Conservation (phyloP, 2,888 invertebrate genomes). For the Cacoxenus indagator region DNA sequence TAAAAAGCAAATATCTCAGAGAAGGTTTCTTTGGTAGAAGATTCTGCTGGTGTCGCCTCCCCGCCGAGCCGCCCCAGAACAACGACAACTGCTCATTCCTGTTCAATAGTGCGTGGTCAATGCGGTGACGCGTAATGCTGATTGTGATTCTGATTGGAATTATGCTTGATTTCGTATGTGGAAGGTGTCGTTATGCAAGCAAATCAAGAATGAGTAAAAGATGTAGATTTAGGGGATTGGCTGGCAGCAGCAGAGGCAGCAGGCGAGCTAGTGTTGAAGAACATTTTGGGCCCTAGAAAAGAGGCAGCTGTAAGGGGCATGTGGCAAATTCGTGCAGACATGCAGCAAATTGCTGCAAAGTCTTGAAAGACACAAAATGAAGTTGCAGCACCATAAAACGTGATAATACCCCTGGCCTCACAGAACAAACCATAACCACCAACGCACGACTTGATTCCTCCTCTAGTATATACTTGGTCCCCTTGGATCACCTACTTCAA, state of each 20-base stretch:
- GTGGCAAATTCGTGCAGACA: constrained; percentile 52
- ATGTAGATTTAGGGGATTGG: background rate
- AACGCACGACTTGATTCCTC: too few relatives aligned
- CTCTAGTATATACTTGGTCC: too few relatives aligned
- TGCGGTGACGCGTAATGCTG: constrained; percentile 8
- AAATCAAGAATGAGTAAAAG: constrained; percentile 41
- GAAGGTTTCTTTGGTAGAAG: too few relatives aligned
- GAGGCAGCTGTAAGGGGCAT: constrained; percentile 29
- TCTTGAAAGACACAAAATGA: background rate
- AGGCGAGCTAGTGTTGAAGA: too few relatives aligned
- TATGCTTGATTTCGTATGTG: constrained; percentile 50
- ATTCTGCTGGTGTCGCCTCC: too few relatives aligned
- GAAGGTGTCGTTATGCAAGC: constrained; percentile 50
- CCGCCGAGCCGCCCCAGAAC: too few relatives aligned
- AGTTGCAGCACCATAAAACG: background rate
- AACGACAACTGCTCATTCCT: too few relatives aligned
- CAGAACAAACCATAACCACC: too few relatives aligned
- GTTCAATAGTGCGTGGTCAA: background rate
- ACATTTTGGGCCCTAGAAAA: background rate
- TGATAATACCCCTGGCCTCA: too few relatives aligned
- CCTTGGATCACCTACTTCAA: constrained; percentile 18
- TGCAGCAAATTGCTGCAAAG: constrained; percentile 42
- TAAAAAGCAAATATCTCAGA: too few relatives aligned
- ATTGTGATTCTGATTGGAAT: constrained; percentile 25
- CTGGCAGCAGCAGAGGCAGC: too few relatives aligned